Evolutionary conservation across 2,888 invertebrate species (phyloP).

Genomic region (Asteroscopus sphinx): DNA sequence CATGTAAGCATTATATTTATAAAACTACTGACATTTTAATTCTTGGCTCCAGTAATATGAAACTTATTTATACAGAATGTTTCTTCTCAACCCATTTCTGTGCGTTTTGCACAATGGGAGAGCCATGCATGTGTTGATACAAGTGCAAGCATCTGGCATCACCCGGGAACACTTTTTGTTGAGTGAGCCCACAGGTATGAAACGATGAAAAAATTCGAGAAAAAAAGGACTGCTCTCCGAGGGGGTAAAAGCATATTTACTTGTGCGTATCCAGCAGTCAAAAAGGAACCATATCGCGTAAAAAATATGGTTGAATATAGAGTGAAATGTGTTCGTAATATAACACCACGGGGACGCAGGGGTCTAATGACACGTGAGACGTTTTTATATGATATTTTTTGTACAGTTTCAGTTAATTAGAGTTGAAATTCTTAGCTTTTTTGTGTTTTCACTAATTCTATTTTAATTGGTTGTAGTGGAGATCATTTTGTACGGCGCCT

Average conservation of each 20-base stretch:
- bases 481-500: slow-evolving; percentile 60
- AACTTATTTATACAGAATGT: slow-evolving; percentile 34
- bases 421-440: slow-evolving; percentile 68
- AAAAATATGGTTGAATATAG: slow-evolving; percentile 20
- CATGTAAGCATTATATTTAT: slow-evolving; percentile 29
- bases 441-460: slow-evolving; percentile 71
- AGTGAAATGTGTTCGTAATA: slow-evolving; percentile 14
- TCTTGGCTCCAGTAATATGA: slow-evolving; percentile 25
- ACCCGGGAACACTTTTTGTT: slow-evolving; percentile 71
- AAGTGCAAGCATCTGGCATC: slow-evolving; percentile 71
- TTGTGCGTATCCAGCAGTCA: slow-evolving; percentile 4
- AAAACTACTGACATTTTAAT: slow-evolving; percentile 33
- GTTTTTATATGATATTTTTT: slow-evolving; percentile 68
- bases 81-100: slow-evolving; percentile 48
- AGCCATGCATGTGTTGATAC: slow-evolving; percentile 63
- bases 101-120: slow-evolving; percentile 63
- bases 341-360: slow-evolving; percentile 66
- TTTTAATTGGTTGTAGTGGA: slow-evolving; percentile 69
- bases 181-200: slow-evolving; percentile 75
- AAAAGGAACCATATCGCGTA: slow-evolving; percentile 35
- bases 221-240: slow-evolving; percentile 73
- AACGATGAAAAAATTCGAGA: slow-evolving; percentile 69
- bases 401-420: slow-evolving; percentile 79
- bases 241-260: slow-evolving; percentile 68
- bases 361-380: slow-evolving; percentile 84